Conservation (phyloP, 2,797 vertebrate species). For the Schizothorax lantsangensis region DNA sequence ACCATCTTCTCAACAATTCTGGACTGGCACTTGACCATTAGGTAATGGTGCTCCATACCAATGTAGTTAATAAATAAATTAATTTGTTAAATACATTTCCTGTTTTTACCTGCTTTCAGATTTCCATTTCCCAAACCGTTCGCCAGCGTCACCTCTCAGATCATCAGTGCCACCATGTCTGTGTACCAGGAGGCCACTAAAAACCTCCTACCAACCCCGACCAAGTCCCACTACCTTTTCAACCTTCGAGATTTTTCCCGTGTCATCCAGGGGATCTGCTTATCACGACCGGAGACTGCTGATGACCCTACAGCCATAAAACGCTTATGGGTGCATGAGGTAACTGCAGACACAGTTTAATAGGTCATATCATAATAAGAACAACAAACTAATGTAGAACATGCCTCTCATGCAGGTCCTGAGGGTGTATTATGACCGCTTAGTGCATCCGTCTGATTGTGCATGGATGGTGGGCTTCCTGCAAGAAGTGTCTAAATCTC, state of each 20-base stretch:
- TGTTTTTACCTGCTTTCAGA: conserved; percentile 69
- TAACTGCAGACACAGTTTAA: conserved; percentile 59
- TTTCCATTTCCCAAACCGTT: conserved; percentile 83
- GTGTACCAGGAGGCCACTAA: conserved; percentile 89
- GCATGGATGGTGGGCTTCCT: conserved; percentile 85
- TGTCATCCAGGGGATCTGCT: conserved; percentile 91
- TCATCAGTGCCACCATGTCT: conserved; percentile 83
- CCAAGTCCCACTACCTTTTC: conserved; percentile 94
- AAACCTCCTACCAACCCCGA: conserved; percentile 88
- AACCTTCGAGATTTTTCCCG: conserved; percentile 91
- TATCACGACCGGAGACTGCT: conserved; percentile 87
- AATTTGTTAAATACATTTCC: not conserved
- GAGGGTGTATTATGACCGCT: conserved; percentile 90
- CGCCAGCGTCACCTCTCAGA: conserved; percentile 79
- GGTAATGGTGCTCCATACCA: conserved; percentile 71
- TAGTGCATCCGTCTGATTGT: conserved; percentile 85
- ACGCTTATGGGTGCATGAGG: conserved; percentile 93
- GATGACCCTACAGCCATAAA: conserved; percentile 81
- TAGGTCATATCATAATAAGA: not conserved
- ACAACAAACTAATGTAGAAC: not conserved
- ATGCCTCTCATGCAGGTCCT: conserved; percentile 78
- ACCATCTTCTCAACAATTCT: conserved; percentile 92
- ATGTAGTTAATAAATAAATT: not conserved
- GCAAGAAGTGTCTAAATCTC: conserved; percentile 73
- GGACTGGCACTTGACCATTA: conserved; percentile 86